Conservation (phyloP, 2,888 invertebrate species). For the Galeopsomyia nigrocyanea region DNA sequence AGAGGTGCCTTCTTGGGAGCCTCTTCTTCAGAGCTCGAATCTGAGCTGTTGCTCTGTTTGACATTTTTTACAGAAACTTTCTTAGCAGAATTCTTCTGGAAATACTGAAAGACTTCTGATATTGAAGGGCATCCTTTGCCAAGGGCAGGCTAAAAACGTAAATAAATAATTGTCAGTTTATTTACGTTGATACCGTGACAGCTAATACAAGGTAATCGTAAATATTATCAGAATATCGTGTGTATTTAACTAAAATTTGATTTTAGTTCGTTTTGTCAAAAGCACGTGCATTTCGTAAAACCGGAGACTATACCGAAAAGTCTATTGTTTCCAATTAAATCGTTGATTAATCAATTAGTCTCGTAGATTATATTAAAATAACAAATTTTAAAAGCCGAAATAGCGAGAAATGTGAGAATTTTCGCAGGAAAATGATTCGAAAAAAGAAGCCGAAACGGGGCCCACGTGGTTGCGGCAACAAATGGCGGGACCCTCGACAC, state of each 20-base stretch:
- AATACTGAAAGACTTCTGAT: constrained; percentile 74
- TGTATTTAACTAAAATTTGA: background rate
- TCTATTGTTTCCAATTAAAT: background rate
- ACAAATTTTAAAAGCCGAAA: no score
- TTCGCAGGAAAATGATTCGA: background rate
- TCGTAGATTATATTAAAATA: background rate
- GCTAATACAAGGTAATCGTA: no score
- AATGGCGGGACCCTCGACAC: constrained; percentile 30
- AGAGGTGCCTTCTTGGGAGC: constrained; percentile 52
- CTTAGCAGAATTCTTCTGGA: constrained; percentile 70
- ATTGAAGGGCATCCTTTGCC: constrained; percentile 77
- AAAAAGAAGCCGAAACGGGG: background rate
- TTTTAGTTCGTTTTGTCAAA: background rate
- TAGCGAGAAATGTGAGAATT: background rate
- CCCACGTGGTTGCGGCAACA: constrained; percentile 54
- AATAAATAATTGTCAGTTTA: constrained; percentile 1
- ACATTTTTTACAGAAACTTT: constrained; percentile 67
- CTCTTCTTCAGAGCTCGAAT: constrained; percentile 65
- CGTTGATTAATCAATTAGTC: background rate
- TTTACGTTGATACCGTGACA: background rate
- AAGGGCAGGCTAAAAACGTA: constrained; percentile 73
- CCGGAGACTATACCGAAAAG: background rate
- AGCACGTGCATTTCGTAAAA: constrained; percentile 2
- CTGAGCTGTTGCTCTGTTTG: constrained; percentile 61
- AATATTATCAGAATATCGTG: no score